phyloP scores from a whole-genome alignment of 2,888 invertebrate genomes.

The Idaea aversata region DNA sequence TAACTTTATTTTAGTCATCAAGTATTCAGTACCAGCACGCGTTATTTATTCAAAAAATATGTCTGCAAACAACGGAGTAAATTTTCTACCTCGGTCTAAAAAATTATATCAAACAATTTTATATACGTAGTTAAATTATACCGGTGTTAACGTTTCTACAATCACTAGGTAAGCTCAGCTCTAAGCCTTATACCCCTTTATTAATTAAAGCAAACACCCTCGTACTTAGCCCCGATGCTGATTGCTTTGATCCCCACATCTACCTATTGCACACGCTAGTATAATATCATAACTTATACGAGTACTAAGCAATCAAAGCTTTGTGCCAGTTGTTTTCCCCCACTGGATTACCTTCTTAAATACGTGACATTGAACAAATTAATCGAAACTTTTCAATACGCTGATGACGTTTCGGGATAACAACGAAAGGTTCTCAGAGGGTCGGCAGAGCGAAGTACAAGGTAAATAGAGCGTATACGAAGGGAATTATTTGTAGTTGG shows the following conservation, averaged over 20 bases:
- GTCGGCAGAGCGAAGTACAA: constrained; percentile 33
- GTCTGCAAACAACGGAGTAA: background rate
- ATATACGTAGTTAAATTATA: background rate
- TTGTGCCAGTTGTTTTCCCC: background rate
- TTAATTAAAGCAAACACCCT: constrained; percentile 51
- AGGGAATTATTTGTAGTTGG: constrained; percentile 54
- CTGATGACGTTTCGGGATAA: constrained; percentile 28
- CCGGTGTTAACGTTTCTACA: constrained; percentile 6
- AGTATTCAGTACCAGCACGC: background rate
- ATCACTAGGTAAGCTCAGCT: constrained; percentile 15
- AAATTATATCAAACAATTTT: too few species aligned
- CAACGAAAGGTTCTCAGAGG: constrained; percentile 32
- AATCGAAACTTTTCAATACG: constrained; percentile 8
- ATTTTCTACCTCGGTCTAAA: background rate
- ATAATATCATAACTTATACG: background rate
- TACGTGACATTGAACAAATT: constrained; percentile 6
- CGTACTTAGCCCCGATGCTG: constrained; percentile 42
- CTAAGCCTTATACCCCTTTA: constrained; percentile 34
- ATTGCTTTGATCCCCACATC: constrained; percentile 41
- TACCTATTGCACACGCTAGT: constrained; percentile 5
- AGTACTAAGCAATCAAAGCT: background rate
- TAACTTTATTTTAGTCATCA: background rate
- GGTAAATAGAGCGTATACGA: constrained; percentile 54
- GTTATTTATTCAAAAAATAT: background rate
- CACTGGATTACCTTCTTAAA: background rate